Conservation (phyloP, 2,797 vertebrate species). For the Peromyscus eremicus region DNA sequence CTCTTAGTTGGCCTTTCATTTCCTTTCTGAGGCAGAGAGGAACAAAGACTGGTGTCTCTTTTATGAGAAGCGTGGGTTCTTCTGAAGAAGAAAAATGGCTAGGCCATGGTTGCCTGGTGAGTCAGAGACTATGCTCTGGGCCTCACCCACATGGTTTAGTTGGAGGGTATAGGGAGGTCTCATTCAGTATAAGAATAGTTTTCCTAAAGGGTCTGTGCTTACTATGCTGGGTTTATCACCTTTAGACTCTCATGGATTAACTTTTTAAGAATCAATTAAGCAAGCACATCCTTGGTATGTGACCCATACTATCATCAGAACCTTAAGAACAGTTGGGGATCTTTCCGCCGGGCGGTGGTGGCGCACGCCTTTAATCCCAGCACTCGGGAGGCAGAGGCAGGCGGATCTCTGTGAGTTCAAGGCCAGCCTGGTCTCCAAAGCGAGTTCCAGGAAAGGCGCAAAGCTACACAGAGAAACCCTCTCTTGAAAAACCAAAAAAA, state of each 20-base stretch:
- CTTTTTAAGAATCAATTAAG: not conserved
- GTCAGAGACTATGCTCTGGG: not conserved
- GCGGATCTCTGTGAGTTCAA: too few relatives aligned
- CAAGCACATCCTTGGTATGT: not conserved
- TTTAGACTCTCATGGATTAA: not conserved
- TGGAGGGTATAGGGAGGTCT: not conserved
- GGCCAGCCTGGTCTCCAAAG: too few relatives aligned
- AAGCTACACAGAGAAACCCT: too few relatives aligned
- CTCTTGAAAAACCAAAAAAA: too few relatives aligned
- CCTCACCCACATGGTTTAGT: not conserved
- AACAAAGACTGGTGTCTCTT: rapidly evolving
- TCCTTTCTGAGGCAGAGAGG: not conserved
- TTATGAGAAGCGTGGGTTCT: not conserved
- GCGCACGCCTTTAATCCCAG: too few relatives aligned
- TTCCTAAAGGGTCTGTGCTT: not conserved
- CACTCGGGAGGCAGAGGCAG: too few relatives aligned
- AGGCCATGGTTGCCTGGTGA: not conserved
- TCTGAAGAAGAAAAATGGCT: not conserved
- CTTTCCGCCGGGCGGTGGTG: too few relatives aligned
- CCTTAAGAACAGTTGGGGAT: not conserved
- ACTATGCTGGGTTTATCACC: not conserved
- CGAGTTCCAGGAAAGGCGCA: too few relatives aligned
- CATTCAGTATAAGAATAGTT: not conserved
- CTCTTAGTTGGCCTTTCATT: constrained; percentile 19
- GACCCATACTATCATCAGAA: not conserved